Base-by-base conservation (phyloP, 2,113 vertebrate genomes). In the Murina feae region DNA sequence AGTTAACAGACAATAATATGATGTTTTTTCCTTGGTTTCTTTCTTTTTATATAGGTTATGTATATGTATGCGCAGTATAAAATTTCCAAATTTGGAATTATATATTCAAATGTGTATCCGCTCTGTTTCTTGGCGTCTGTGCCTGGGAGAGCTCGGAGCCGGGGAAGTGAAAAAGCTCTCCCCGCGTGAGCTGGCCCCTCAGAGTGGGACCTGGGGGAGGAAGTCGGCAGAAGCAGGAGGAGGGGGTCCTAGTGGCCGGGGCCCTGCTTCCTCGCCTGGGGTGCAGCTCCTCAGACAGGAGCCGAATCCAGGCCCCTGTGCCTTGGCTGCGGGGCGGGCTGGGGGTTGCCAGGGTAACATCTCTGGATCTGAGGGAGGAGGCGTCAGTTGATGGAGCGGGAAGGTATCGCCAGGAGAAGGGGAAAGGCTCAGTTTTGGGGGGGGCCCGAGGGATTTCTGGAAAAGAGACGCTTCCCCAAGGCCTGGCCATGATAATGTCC, bases 221-320 rank as follows among this genome's bases (percentile, higher is more conserved):
- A 58, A 20, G 20, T 21, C 1, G 3, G 35, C 39, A 58, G 42
- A 60, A 47, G 20, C 4, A 20, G 13, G 20, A 20, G 1, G 23
- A 6, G 17, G 66, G 49, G 32, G 17, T 30, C 53, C 91, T 3
- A 30, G 63, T 5, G 32, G 53, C 85, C 1, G 1, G 21, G 13
- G 20, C 14, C 30, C 0, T 0, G 8, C 9, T 12, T 0, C 47
- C 17, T 12, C 9, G 1, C 11, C 44, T 51, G 1, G 28, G 75
- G 16, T 4, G 69, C 30, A 7, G 35, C 8, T 44, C 30, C 66
- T 44, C 68, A 4, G 2, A 75, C 28, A 65, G n/a, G 25, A 3
- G 9, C 51, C 0, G 0, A 4, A 6, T 23, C 65, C 13, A 6
- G 25, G 39, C 44, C n/a, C 18, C 66, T 12, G 13, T 65, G 10